Evolutionary conservation across 2,113 vertebrate genomes (phyloP), one percentile per base, ranked within the genome.

Genomic region (Lutjanus erythropterus): DNA sequence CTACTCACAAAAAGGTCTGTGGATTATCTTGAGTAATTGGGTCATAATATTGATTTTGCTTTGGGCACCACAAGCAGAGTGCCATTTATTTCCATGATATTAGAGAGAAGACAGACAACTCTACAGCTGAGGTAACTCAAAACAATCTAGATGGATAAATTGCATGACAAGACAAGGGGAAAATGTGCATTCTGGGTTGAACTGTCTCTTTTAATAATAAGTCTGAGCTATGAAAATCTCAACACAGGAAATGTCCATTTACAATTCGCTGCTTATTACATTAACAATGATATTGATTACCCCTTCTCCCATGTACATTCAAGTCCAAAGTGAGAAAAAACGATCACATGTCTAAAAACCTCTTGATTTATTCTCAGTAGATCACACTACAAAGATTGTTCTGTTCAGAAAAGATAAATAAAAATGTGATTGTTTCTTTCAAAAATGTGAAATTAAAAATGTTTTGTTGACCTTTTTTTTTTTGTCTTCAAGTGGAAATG

Each of bases 291-390:
- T 61, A 39, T 35, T 31, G 52, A 85, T 67, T 64, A 41, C 41
- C 77, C 62, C 31, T 31, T 78, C 69, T 31, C 80, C 69, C 31
- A 10, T 61, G 56, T 94, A 95, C 93, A 95, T 94, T 95, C 92
- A 87, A 86, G 59, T 77, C 68, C 81, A 56, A 50, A 71, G 71
- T 67, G 64, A 78, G 56, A 25, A 25, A 59, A 49, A 47, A 41
- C 3, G n/a, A 21, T 44, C 18, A 25, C 39, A 61, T 35, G 41
- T 80, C 56, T 64, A 23, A 81, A 78, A 72, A 56, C 56, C 37
- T 47, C 19, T 9, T 10, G 61, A 64, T 75, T 73, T 33, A 18
- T 68, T 75, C 39, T 80, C 60, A 41, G 59, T 37, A 35, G 58
- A 65, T 33, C n/a, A 19, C 41, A 44, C 70, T 44, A 55, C 11